Percentiles rank a stretch among this genome's conserved stretches.
These are phyloP conservation scores for Drosophila littoralis DNA, from an alignment of 1,140 invertebrate species.

Conservation along the genomic window DNA sequence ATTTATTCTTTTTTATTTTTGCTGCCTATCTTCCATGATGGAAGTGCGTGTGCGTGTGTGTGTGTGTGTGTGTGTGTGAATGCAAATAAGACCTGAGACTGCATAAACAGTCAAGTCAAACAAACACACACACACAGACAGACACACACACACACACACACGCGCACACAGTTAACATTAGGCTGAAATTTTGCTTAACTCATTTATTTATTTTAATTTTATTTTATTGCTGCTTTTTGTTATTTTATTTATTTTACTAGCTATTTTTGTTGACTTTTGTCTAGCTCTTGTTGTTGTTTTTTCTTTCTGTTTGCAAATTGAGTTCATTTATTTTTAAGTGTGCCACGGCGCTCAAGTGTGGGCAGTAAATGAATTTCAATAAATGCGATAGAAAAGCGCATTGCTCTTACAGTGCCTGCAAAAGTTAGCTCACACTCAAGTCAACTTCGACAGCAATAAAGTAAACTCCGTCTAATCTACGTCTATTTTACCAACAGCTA, in stretches of 20 bases:
- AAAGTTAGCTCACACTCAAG: constrained; percentile 7
- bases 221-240: constrained; percentile 15
- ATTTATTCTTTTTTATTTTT: background rate
- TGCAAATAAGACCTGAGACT: constrained; percentile 13
- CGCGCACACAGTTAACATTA: constrained; percentile 16
- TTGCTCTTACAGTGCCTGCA: constrained; percentile 12
- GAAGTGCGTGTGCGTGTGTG: background rate
- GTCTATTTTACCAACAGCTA: too few relatives aligned
- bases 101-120: constrained; percentile 2
- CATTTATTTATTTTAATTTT: constrained; percentile 12
- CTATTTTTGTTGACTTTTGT: constrained; percentile 43
- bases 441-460: too few relatives aligned
- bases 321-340: constrained; percentile 70
- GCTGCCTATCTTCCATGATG: background rate
- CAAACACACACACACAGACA: constrained; percentile 1
- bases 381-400: constrained; percentile 38
- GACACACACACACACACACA: constrained; percentile 5
- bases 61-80: background rate
- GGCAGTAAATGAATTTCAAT: constrained; percentile 61
- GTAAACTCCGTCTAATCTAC: too few relatives aligned
- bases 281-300: constrained; percentile 12
- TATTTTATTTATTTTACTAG: constrained; percentile 13
- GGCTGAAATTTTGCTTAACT: background rate
- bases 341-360: constrained; percentile 21
- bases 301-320: constrained; percentile 48